Conservation (phyloP, 2,113 vertebrate species). For the Heloderma charlesbogerti region DNA sequence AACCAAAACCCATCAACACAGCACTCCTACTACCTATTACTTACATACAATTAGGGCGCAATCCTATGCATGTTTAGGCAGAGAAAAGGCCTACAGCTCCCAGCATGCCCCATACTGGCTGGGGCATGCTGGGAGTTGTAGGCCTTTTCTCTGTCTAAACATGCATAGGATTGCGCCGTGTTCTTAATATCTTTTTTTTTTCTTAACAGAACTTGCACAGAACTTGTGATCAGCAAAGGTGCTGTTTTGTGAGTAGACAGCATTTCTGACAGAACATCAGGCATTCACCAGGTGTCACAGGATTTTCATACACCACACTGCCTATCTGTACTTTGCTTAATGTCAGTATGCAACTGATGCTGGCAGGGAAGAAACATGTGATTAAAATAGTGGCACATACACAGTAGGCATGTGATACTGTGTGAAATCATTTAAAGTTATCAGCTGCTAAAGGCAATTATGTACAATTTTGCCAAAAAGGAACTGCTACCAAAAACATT, state of each 20-base stretch:
- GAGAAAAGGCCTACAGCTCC: too few relatives aligned
- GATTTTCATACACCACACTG: background rate
- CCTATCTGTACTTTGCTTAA: background rate
- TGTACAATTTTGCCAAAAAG: background rate
- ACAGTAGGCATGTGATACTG: background rate
- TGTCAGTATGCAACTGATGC: background rate
- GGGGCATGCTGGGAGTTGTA: too few relatives aligned
- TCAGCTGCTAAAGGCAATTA: background rate
- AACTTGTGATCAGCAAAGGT: background rate
- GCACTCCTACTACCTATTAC: background rate
- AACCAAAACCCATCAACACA: background rate
- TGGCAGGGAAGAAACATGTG: background rate
- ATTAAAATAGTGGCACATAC: background rate
- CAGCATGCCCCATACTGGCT: too few relatives aligned
- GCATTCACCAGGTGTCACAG: background rate
- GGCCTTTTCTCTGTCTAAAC: too few relatives aligned
- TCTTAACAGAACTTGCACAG: too few relatives aligned
- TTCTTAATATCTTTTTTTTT: background rate
- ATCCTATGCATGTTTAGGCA: too few relatives aligned
- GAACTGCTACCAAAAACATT: background rate
- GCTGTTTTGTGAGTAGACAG: background rate
- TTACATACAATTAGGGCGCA: background rate
- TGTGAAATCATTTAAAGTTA: background rate
- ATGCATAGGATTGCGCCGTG: too few relatives aligned
- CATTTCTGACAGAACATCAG: background rate